A percentile compares a stretch with the other conserved stretches of the same genome.
Evolutionary conservation across 2,113 vertebrate genomes (phyloP).

Genomic region (Alligator sinensis): DNA sequence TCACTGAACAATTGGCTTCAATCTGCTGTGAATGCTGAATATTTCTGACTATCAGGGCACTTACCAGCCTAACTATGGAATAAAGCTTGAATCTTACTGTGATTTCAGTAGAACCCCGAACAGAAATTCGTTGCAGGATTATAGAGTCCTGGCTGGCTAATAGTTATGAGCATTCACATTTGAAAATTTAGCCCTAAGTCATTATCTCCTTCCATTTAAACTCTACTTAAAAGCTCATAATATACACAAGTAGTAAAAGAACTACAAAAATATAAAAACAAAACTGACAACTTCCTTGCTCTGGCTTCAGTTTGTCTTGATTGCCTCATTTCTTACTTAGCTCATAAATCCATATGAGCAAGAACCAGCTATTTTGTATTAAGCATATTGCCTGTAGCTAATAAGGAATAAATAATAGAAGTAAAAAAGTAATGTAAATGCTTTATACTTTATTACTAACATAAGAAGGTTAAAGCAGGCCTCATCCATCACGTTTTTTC

Average conservation of each 20-base stretch:
- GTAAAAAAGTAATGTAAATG: not conserved
- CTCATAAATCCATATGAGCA: not conserved
- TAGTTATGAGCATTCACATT: not conserved
- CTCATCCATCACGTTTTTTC: not conserved
- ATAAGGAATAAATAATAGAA: not conserved
- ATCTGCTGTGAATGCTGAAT: not conserved
- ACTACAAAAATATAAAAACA: not conserved
- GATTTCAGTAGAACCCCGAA: not conserved
- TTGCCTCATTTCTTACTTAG: not conserved
- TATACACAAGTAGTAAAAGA: not conserved
- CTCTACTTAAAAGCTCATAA: not conserved
- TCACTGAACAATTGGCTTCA: not conserved
- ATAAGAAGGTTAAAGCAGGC: not conserved
- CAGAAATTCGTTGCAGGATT: not conserved
- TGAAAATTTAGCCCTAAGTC: not conserved
- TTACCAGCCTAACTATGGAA: not conserved
- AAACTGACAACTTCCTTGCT: not conserved
- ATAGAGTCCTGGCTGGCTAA: not conserved
- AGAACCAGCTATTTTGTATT: not conserved
- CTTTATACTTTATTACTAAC: not conserved
- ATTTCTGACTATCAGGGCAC: not conserved
- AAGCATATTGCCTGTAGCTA: not conserved
- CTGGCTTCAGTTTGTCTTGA: not conserved
- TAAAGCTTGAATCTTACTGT: not conserved
- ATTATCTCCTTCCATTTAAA: not conserved